Base-by-base conservation (phyloP, 2,113 vertebrate species). In the Girardinichthys multiradiatus region DNA sequence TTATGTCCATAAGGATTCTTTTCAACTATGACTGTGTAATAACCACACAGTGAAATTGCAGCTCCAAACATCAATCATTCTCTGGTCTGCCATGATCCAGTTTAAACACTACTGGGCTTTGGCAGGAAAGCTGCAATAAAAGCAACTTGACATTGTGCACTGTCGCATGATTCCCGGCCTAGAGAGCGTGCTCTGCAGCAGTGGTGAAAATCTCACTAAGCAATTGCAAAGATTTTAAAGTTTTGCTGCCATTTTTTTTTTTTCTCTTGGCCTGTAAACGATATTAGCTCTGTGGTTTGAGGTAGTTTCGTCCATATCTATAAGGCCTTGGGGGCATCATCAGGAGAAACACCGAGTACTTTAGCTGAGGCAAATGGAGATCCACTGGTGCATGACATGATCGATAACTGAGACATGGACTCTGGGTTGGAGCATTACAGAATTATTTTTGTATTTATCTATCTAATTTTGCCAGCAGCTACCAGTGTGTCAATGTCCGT, bases 401-500 rank as follows among this genome's bases (percentile, higher is more conserved):
- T 88, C 88, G 76, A 91, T 91, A 83, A 64, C 65, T 30, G 61
- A 80, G 76, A 86, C 86, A 78, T 13, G 21, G 73, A 76, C 72
- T 77, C 35, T 24, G 35, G 61, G 72, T 76, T 82, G 30, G 61
- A 68, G 81, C 66, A 76, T 83, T 81, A 69, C 76, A 10, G 70
- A 80, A 88, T 85, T 84, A 80, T 85, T 82, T 88, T 83, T 79
- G 69, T 79, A 85, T 91, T 86, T 80, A 87, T 89, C 83, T 77
- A 66, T 79, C 70, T 81, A 86, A 85, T 86, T 87, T 79, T 72
- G 84, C 86, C 81, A 64, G 62, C 74, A 82, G 84, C 85, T 72
- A 74, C 76, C 62, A 35, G 85, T 89, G 84, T 58, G 63, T 92
- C 87, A 86, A 77, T 89, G 84, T 90, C 87, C 80, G 74, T 78